A percentile compares a stretch with the other conserved stretches of the same genome.
Evolutionary conservation across 1,140 invertebrate genomes (phyloP).

Genomic region (Heliconius hermathena): DNA sequence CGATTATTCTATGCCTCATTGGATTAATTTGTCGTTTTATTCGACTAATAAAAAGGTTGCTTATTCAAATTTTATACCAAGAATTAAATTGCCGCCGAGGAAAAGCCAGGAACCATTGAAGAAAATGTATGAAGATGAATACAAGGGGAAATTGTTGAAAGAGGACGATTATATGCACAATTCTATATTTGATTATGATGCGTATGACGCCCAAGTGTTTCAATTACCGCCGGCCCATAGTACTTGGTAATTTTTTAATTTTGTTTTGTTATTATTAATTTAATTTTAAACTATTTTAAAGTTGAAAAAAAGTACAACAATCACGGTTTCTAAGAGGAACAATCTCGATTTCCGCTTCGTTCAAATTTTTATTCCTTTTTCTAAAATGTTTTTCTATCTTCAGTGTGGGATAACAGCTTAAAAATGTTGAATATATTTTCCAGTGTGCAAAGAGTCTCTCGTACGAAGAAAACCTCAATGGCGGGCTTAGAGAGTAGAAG

Average conservation of each 20-base stretch:
- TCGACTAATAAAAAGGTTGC: constrained; percentile 96
- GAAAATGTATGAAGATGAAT: constrained; percentile 81
- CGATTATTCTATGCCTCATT: constrained; percentile 99
- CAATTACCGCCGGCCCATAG: constrained; percentile 88
- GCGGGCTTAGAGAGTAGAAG: constrained; percentile 84
- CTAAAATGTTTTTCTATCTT: too few species aligned
- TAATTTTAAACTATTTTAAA: background rate
- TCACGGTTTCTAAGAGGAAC: too few species aligned
- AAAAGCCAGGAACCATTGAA: constrained; percentile 81
- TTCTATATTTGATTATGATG: constrained; percentile 95
- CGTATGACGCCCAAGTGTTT: constrained; percentile 97
- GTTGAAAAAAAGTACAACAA: background rate
- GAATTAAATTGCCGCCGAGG: constrained; percentile 93
- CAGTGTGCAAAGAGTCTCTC: constrained; percentile 84
- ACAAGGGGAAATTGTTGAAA: constrained; percentile 85
- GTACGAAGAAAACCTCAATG: constrained; percentile 87
- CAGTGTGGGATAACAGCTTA: too few species aligned
- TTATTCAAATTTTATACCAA: constrained; percentile 95
- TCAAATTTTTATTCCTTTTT: too few species aligned
- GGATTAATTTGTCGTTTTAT: constrained; percentile 99
- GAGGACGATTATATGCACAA: constrained; percentile 91
- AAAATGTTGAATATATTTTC: background rate
- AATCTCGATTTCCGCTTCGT: too few species aligned
- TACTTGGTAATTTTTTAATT: constrained; percentile 76
- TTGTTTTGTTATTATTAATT: background rate